Evolutionary conservation across 2,797 vertebrate species (phyloP), one percentile per base, ranked within the genome.

Genomic region (Bufotes viridis): DNA sequence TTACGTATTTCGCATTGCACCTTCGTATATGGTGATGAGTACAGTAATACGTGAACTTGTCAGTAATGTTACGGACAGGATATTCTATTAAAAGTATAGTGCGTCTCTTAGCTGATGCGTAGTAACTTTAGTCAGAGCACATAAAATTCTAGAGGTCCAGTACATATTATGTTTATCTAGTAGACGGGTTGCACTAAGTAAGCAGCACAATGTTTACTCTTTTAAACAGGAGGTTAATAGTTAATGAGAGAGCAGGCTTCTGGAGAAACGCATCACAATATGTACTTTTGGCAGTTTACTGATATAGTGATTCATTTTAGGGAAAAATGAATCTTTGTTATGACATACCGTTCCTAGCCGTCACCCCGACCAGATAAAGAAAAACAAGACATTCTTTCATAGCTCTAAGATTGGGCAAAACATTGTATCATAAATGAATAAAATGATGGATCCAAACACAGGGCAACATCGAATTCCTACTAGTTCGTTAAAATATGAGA

Each of bases 131-230:
- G 57, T 63, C 7, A 34, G 14, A 82, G 7, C 15, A 10, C 12
- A 9, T 34, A 17, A 20, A 13, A 6, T 15, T 34, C 15, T 9
- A 11, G 1, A 83, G 57, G 18, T n/a, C 13, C 15, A 2, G 78
- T 34, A 57, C 65, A 58, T 82, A 55, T 1, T 42, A 7, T 84
- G 82, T 84, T 75, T 84, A 76, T 42, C 17, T 84, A 76, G 24
- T n/a, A 84, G 82, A 84, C 82, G 61, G 12, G 29, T 61, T 75
- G 55, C 63, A 84, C 82, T 75, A 63, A 60, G 70, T 51, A 84
- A 76, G 70, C 82, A 84, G 57, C 26, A 49, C 82, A 63, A 6
- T 76, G 29, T 63, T 60, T 63, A 70, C 60, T 74, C 82, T 42
- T 13, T 76, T 42, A 61, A 42, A n/a, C 70, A 75, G 22, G 74